A percentile compares a stretch with the other conserved stretches of the same genome.
Conservation (phyloP, 2,797 vertebrate genomes). For the Loris lydekkerianus region DNA sequence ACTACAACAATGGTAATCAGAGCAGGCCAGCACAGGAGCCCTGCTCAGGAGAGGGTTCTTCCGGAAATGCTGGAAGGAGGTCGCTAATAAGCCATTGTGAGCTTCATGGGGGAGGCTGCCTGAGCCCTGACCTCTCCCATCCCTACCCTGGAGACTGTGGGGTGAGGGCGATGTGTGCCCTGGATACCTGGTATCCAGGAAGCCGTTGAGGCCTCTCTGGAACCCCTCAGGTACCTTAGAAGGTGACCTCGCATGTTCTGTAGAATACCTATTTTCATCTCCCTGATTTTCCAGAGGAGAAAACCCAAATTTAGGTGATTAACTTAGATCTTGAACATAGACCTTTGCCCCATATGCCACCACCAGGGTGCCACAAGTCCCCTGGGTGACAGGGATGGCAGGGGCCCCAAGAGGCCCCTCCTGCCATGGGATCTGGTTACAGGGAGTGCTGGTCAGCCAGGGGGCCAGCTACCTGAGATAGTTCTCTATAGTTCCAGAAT, state of each 20-base stretch:
- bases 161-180: no score
- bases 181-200: background rate
- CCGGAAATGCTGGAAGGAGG: background rate
- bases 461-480: no score
- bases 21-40: fast-evolving
- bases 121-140: background rate
- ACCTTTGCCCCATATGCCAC: fast-evolving
- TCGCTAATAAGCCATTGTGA: background rate
- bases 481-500: background rate
- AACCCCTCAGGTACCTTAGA: fast-evolving
- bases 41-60: background rate
- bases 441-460: background rate
- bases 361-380: background rate
- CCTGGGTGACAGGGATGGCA: no score
- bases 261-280: background rate
- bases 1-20: background rate
- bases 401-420: no score
- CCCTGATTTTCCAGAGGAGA: background rate
- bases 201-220: background rate
- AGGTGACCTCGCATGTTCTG: no score
- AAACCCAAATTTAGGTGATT: no score
- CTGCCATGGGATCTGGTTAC: fast-evolving
- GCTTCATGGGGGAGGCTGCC: background rate
- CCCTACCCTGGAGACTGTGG: background rate
- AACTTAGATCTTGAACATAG: background rate